Evolutionary conservation across 2,888 invertebrate genomes (phyloP), one percentile per base, ranked within the genome.

Genomic region (Nemapogon koenigi): DNA sequence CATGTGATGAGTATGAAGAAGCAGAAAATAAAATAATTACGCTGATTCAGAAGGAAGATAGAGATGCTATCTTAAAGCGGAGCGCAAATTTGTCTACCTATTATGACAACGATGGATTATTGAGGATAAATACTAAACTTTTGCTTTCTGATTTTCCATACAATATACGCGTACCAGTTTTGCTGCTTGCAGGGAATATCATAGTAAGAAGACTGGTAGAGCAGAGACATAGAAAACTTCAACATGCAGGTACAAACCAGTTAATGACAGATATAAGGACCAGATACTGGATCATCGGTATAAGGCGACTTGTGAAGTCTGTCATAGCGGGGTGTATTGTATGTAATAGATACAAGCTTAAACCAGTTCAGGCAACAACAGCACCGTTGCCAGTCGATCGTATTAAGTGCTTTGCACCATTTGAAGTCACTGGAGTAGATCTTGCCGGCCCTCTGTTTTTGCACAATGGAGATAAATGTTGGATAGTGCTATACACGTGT

Each of bases 361-460:
- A 30, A 14, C 28, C 28, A 10, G 8, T 8, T n/a, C 8, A 7
- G 2, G 29, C 28, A 26, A 32, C 37, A 4, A 4, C 33, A 8
- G 16, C 35, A 10, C 29, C 40, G 2, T 14, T 42, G 16, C 42
- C 42, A 4, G 4, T 15, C 1, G 39, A 35, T 7, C 14, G 42
- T 1, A 15, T 35, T 1, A 25, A 35, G 11, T 2, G 8, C 3
- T n/a, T 13, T 1, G 11, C 13, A 11, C 33, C 37, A 1, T 42
- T 42, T 18, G 38, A 42, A 30, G 38, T 38, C 3, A 39, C 39
- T 10, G 42, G 42, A 4, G 29, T 42, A 3, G 42, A 42, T 16
- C 15, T 42, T 15, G 42, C 42, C 2, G 42, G 40, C 1, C 40
- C 40, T 11, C 11, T 42, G 2, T 26, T 15, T 17, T 16, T 40